Evolutionary conservation across 2,888 invertebrate genomes (phyloP), one percentile per base, ranked within the genome.

Genomic region (Sminthurinus aureus): DNA sequence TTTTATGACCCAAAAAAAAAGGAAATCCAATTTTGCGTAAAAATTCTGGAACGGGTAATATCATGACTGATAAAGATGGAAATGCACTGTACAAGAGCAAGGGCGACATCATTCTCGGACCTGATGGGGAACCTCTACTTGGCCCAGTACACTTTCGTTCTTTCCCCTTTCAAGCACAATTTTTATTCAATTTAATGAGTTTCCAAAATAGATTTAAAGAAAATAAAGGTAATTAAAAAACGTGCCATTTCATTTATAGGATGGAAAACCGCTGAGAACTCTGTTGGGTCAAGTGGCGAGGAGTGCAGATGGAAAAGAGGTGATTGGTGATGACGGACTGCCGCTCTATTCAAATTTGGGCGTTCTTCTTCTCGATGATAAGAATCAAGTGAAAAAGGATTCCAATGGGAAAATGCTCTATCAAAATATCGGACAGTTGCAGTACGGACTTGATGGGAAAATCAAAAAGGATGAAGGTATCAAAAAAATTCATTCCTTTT

Each of bases 381-480:
- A 38, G 3, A 38, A 18, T 1, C 13, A 13, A 9, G 38, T 13
- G 38, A 69, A 12, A 11, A 12, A 22, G 15, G 82, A 81, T 6
- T 77, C 84, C 0, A 77, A 84, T 73, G 84, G 80, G 6, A 80
- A 81, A 38, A 76, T 22, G 11, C 52, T 75, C 64, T 75, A 73
- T 24, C n/a, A 69, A 11, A 64, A 79, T 20, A n/a, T 18, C 15
- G 77, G 76, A 8, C 64, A 81, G 38, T 15, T 66, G 24, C 24
- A 50, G 20, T 26, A 74, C 4, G 84, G 79, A 22, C 81, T 80
- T n/a, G 78, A 75, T 50, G 80, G 76, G 8, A 66, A 78, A 58
- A 73, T 74, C 67, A 73, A 64, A 13, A 18, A 18, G 24, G 67
- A 51, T 8, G 66, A 75, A n/a, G 81, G n/a, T n/a, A n/a, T n/a